Conservation (phyloP, 2,113 vertebrate species). For the Neogale vison region DNA sequence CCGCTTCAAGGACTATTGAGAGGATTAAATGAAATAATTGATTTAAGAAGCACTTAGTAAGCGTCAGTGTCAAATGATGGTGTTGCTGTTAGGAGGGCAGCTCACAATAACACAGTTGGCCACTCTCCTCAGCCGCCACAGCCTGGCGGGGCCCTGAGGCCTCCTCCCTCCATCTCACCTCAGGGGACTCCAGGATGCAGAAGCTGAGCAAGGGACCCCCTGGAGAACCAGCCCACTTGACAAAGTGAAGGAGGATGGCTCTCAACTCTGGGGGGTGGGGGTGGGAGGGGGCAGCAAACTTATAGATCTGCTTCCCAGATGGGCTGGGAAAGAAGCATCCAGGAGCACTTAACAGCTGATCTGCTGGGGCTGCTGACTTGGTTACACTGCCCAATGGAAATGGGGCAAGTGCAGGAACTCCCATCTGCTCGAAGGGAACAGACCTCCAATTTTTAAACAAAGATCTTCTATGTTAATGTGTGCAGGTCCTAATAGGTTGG, state of each 20-base stretch:
- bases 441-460: not conserved
- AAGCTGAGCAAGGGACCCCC: not conserved
- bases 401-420: not conserved
- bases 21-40: constrained; percentile 26
- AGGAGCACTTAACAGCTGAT: not conserved
- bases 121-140: accelerated
- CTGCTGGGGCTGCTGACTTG: not conserved
- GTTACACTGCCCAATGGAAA: not conserved
- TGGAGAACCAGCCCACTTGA: not conserved
- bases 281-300: not conserved
- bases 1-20: not conserved
- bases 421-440: not conserved
- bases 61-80: not conserved
- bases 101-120: not conserved
- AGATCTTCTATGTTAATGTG: not conserved
- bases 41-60: not conserved
- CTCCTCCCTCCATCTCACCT: not conserved
- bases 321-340: not conserved
- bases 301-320: not conserved
- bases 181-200: not conserved
- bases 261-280: accelerated
- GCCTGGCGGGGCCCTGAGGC: accelerated
- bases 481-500: not conserved
- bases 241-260: not conserved
- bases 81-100: not conserved